A percentile compares a stretch with the other conserved stretches of the same genome.
These are phyloP conservation scores for Rhinolophus ferrumequinum DNA, from an alignment of 2,113 vertebrate genomes.

Conservation along the genomic window DNA sequence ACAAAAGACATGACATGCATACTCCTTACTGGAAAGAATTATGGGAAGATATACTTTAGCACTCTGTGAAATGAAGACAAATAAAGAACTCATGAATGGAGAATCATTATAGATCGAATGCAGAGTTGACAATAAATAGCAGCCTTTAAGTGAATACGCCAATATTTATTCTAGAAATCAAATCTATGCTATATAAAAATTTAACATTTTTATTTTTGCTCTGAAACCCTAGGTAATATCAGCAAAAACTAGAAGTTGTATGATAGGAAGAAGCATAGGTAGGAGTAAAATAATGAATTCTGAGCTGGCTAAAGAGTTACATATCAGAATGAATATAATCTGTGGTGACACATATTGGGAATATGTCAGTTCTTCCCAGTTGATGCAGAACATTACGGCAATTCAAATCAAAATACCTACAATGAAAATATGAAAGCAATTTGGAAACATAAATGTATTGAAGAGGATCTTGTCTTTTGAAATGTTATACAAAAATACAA, in stretches of 20 bases:
- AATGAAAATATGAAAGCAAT: neutral
- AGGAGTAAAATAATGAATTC: neutral
- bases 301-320: neutral
- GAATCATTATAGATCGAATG: neutral
- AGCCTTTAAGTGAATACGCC: neutral
- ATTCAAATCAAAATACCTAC: neutral
- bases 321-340: neutral
- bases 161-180: slow-evolving; percentile 36
- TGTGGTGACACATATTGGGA: neutral
- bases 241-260: neutral
- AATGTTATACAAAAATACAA: neutral
- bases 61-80: neutral
- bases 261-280: neutral
- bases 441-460: neutral
- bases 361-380: neutral
- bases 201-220: neutral
- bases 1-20: neutral
- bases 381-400: neutral
- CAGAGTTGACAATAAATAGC: neutral
- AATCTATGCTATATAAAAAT: neutral
- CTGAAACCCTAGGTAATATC: neutral
- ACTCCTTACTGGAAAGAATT: neutral
- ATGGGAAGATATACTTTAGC: neutral
- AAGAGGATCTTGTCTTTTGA: neutral
- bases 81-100: neutral